Base-by-base conservation (phyloP, 23 tunicate genomes). In the Phallusia fumigata region DNA sequence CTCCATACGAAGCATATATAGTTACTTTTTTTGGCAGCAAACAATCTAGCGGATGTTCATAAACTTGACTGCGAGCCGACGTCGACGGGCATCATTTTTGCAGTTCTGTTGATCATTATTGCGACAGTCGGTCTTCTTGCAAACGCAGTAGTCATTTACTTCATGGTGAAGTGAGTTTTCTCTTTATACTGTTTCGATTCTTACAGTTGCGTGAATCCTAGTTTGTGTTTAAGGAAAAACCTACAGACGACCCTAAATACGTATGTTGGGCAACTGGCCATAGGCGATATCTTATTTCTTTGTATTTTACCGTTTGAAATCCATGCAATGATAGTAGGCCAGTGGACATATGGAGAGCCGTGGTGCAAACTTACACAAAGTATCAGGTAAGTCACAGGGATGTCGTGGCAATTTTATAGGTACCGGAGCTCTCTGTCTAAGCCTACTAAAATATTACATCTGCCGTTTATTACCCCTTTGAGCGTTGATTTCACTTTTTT, bases 331-430 rank as follows among this genome's bases (percentile, higher is more conserved):
- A 15, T 94, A 0, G 32, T 32, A 11, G 93, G 91, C 12, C 64
- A 34, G 33, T 89, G 91, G 90, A 75, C 65, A 40, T 94, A 85
- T 58, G 98, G 98, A 0, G 79, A 30, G 15, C 78, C 82, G 13
- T 89, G 91, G 90, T 94, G 98, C 74, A 94, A 94, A 79, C 73
- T 94, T 22, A 81, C 88, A 3, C 86, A 89, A 83, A 81, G 86
- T 30, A 74, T 94, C 30, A 91, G 89, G 98, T 94, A 47, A 74
- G 90, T 0, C 8, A n/a, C n/a, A n/a, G n/a, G n/a, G n/a, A n/a
- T n/a, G n/a, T n/a, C n/a, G n/a, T n/a, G n/a, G n/a, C n/a, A n/a
- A n/a, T n/a, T n/a, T n/a, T n/a, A n/a, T n/a, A n/a, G n/a, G n/a
- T n/a, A n/a, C n/a, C n/a, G n/a, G n/a, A n/a, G n/a, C n/a, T n/a